phyloP scores from a whole-genome alignment of 2,797 vertebrate genomes.

The Florisuga fusca region DNA sequence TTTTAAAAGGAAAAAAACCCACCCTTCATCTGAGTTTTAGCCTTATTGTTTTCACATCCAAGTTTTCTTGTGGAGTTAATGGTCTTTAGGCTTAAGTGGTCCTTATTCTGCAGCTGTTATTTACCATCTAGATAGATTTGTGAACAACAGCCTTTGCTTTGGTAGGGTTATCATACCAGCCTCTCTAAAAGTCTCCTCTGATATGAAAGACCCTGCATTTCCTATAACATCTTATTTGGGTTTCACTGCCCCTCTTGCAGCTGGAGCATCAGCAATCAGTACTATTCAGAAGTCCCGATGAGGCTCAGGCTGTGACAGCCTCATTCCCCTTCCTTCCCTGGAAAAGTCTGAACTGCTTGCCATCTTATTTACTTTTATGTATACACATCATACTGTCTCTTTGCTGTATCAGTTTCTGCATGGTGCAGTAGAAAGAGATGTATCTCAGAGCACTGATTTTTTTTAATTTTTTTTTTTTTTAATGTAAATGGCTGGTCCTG shows the following conservation, averaged over 20 bases:
- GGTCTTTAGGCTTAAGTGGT: neutral
- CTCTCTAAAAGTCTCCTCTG: neutral
- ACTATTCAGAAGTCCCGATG: neutral
- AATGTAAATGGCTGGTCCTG: neutral
- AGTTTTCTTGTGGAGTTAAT: neutral
- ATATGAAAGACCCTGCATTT: neutral
- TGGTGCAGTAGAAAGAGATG: neutral
- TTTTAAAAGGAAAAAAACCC: neutral
- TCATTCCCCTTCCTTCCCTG: neutral
- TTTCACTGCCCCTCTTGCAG: neutral
- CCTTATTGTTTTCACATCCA: neutral
- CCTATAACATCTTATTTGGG: neutral
- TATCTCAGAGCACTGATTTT: neutral
- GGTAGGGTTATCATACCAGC: neutral
- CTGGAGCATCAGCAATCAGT: neutral
- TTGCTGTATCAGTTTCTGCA: neutral
- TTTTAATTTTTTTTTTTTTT: neutral
- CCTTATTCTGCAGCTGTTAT: conserved; percentile 32
- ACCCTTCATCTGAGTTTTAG: neutral
- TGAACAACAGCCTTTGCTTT: neutral
- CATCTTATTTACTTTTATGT: neutral
- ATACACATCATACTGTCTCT: neutral
- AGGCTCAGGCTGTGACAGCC: neutral
- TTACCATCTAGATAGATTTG: neutral
- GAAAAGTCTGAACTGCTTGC: neutral